Base-by-base conservation (phyloP, 2,888 invertebrate species). In the Plebejus anna region DNA sequence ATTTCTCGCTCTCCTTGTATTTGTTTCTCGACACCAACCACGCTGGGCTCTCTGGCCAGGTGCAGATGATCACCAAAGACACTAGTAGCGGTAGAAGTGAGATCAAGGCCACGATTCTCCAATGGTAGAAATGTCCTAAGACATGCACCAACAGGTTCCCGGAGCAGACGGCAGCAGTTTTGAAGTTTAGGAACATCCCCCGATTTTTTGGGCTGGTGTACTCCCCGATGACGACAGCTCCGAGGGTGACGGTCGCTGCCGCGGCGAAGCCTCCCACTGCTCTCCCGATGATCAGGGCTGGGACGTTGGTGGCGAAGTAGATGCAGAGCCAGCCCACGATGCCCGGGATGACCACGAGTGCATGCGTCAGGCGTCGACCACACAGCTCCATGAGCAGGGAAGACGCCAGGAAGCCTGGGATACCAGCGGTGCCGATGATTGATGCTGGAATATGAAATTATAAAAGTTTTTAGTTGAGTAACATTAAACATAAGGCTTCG, bases 1-100 rank as follows among this genome's bases (percentile, higher is more conserved):
- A 87, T 7, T 86, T 83, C 78, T 93, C 88, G 0, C 95, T 95
- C 76, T 94, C 89, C 5, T 88, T 87, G 0, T 87, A 84, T n/a
- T 88, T 86, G 1, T 91, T 91, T 77, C 92, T 94, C 1, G 93
- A 89, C 0, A 94, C 89, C 70, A 96, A 82, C 95, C 95, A 96
- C 13, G 91, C 88, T 0, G 96, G 96, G n/a, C 95, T 94, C 84
- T 96, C 96, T 0, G 95, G 95, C 80, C 95, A 86, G 0, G 94
- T 90, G 13, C 87, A 83, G 1, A 94, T 86, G 0, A 90, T 83
- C 0, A 83, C 1, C 1, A 89, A 75, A 0, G 88, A 81, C 0
- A 84, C 1, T 0, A 84, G 6, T 42, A 83, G 81, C 0, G 90
- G 88, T 1, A 86, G 47, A 4, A 87, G 5, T 1, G 82, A 80